A percentile compares a stretch with the other conserved stretches of the same genome.
Conservation (phyloP, 2,797 vertebrate species). For the Lateolabrax maculatus region DNA sequence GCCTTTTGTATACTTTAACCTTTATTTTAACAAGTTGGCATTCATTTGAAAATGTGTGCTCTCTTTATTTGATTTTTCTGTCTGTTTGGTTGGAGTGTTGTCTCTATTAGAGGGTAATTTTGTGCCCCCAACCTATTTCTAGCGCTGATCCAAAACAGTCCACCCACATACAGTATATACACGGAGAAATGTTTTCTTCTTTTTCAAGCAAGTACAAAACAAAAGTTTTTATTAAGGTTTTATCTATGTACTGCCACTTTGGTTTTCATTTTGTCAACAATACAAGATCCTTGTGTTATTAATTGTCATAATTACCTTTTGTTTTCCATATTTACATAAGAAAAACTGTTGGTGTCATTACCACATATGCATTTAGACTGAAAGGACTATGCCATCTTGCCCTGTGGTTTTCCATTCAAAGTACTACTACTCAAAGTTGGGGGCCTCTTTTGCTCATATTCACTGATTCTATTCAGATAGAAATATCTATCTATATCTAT, state of each 20-base stretch:
- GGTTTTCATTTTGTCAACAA: not conserved
- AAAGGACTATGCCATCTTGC: not conserved
- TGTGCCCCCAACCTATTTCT: conserved; percentile 38
- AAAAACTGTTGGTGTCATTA: no score
- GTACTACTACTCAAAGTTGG: conserved; percentile 4
- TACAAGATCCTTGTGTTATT: not conserved
- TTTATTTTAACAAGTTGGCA: not conserved
- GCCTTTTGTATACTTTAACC: not conserved
- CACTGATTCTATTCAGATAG: not conserved
- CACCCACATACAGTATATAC: conserved; percentile 35
- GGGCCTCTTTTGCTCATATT: conserved; percentile 3
- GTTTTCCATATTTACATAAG: no score
- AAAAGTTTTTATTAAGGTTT: not conserved
- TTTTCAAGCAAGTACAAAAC: conserved; percentile 1
- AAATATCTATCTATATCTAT: no score
- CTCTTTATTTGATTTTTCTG: conserved; percentile 13
- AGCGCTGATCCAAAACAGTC: conserved; percentile 39
- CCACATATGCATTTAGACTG: conserved; percentile 14
- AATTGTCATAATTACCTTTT: not conserved
- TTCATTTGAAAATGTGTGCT: not conserved
- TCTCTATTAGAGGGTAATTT: conserved; percentile 42
- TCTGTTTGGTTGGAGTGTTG: conserved; percentile 30
- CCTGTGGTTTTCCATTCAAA: conserved; percentile 26
- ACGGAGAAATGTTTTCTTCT: not conserved
- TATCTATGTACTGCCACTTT: not conserved